These are phyloP conservation scores for Scotopteryx bipunctaria DNA, from an alignment of 2,888 invertebrate genomes.

Conservation along the genomic window DNA sequence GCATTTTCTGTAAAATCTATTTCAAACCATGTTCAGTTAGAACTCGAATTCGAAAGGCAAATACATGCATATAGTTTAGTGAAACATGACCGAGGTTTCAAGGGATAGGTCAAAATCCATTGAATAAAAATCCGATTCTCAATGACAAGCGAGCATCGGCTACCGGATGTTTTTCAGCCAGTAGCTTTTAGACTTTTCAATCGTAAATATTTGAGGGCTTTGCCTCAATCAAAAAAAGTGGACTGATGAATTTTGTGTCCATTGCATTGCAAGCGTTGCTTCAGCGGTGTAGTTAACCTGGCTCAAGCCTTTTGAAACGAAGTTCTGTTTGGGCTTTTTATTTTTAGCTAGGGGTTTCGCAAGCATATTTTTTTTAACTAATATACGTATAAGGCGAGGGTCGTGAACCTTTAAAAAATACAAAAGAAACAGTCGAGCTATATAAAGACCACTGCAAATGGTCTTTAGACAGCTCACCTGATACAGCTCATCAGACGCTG, in stretches of 20 bases:
- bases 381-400: no score
- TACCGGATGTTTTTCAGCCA: conserved; percentile 30
- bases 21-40: no score
- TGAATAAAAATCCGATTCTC: conserved; percentile 7
- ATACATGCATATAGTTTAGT: not conserved
- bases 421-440: no score
- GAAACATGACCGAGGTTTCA: conserved; percentile 5
- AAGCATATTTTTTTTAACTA: no score
- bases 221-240: conserved; percentile 33
- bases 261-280: conserved; percentile 4
- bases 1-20: no score
- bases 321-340: not conserved
- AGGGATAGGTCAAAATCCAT: conserved; percentile 3
- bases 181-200: conserved; percentile 35
- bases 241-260: conserved; percentile 23
- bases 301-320: not conserved
- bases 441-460: no score
- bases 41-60: no score
- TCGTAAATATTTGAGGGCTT: conserved; percentile 42
- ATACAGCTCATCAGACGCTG: no score
- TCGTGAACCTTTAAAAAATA: no score
- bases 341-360: no score
- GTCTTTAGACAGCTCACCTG: no score
- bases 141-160: conserved; percentile 28
- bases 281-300: conserved; percentile 8